Conservation (phyloP, 2,888 invertebrate genomes). For the Eupithecia dodoneata region DNA sequence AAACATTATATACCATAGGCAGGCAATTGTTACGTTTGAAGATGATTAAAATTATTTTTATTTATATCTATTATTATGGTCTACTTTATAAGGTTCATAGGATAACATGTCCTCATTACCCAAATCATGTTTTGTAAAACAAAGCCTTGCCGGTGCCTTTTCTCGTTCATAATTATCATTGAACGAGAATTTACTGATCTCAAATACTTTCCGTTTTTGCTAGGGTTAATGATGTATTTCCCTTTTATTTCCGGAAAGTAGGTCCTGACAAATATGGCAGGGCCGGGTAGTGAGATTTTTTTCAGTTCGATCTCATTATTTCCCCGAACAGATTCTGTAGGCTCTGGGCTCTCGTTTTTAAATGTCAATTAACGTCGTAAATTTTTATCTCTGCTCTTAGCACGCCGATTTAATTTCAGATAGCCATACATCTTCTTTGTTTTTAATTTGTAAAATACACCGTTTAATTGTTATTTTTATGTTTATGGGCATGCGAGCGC, state of each 20-base stretch:
- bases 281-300: slow-evolving; percentile 33
- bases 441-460: slow-evolving; percentile 52
- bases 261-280: slow-evolving; percentile 31
- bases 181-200: not conserved
- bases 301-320: slow-evolving; percentile 47
- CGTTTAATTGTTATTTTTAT: slow-evolving; percentile 45
- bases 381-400: slow-evolving; percentile 55
- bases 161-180: not conserved
- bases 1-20: not conserved
- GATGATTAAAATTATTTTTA: not conserved
- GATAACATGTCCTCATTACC: too few relatives aligned
- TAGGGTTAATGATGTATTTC: slow-evolving; percentile 26
- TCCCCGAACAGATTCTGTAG: slow-evolving; percentile 47
- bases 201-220: slow-evolving; percentile 6
- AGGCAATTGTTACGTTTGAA: not conserved
- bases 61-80: not conserved
- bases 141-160: not conserved
- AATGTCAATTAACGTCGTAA: slow-evolving; percentile 65
- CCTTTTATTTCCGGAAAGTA: slow-evolving; percentile 37
- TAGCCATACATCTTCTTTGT: slow-evolving; percentile 54
- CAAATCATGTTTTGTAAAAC: not conserved
- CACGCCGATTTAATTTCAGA: slow-evolving; percentile 57
- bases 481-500: slow-evolving; percentile 35
- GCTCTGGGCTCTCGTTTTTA: slow-evolving; percentile 52
- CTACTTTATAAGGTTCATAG: not conserved